Percentiles rank a stretch among this genome's conserved stretches.
Evolutionary conservation across 2,888 invertebrate genomes (phyloP).

Genomic region (Protophormia terraenovae): DNA sequence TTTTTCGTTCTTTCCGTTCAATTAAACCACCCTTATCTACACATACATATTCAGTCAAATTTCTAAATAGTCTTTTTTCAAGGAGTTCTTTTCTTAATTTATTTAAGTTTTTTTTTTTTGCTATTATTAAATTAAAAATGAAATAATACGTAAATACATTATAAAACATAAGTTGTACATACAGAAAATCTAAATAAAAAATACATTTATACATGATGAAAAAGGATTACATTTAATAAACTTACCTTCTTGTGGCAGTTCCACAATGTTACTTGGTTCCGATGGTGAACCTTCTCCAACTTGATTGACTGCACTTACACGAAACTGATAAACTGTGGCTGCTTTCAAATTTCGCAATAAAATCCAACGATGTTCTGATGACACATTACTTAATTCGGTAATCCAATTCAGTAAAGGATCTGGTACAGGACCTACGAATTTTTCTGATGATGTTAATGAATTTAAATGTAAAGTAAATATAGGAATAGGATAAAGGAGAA

Average conservation of each 20-base stretch:
- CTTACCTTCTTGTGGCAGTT: constrained; percentile 97
- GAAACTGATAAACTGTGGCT: constrained; percentile 96
- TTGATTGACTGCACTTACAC: constrained; percentile 97
- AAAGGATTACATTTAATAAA: constrained; percentile 55
- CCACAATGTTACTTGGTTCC: constrained; percentile 93
- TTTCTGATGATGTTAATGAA: constrained; percentile 76
- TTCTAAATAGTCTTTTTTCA: too few relatives aligned
- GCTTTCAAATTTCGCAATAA: constrained; percentile 93
- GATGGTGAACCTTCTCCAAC: constrained; percentile 97
- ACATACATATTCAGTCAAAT: too few relatives aligned
- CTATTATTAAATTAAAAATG: too few relatives aligned
- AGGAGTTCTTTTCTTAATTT: too few relatives aligned
- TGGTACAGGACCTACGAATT: constrained; percentile 90
- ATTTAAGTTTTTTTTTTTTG: too few relatives aligned
- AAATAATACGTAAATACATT: too few relatives aligned
- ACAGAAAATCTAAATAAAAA: constrained; percentile 57
- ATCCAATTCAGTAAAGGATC: constrained; percentile 94
- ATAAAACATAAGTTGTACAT: not conserved
- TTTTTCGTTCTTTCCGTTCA: too few relatives aligned
- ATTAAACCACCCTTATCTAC: too few relatives aligned
- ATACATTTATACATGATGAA: not conserved
- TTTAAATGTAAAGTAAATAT: constrained; percentile 28
- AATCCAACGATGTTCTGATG: constrained; percentile 89
- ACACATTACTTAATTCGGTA: constrained; percentile 92
- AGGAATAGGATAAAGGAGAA: constrained; percentile 34